phyloP scores from a whole-genome alignment of 2,888 invertebrate genomes.

The Pandemis heparana region DNA sequence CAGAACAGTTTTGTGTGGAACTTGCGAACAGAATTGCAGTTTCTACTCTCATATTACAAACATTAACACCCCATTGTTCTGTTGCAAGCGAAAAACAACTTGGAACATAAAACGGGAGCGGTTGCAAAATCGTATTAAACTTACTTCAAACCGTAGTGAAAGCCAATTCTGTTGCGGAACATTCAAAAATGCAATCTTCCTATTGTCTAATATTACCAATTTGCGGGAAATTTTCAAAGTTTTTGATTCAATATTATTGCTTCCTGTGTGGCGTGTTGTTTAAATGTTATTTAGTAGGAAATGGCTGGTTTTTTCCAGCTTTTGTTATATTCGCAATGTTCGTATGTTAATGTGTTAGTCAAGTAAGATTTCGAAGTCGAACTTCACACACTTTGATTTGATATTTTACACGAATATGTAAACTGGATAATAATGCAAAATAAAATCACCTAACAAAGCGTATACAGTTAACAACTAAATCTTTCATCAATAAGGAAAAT shows the following conservation, averaged over 20 bases:
- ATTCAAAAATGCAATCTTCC: conserved; percentile 42
- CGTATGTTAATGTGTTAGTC: no score
- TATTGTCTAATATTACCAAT: conserved; percentile 41
- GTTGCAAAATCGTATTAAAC: conserved; percentile 33
- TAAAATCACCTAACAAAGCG: no score
- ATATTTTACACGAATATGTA: no score
- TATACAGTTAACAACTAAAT: no score
- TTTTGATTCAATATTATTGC: conserved; percentile 14
- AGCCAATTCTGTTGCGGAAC: conserved; percentile 24
- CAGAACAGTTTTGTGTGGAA: neutral
- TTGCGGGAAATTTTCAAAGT: conserved; percentile 32
- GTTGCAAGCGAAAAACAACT: conserved; percentile 23
- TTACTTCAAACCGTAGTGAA: conserved; percentile 34
- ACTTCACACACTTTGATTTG: no score
- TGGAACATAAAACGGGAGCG: conserved; percentile 5
- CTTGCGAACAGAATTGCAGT: neutral
- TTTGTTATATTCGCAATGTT: no score
- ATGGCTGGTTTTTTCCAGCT: neutral
- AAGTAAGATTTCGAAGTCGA: no score
- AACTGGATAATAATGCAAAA: no score
- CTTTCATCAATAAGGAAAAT: no score
- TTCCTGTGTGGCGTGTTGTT: neutral
- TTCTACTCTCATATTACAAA: neutral
- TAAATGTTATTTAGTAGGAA: neutral
- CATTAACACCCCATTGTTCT: conserved; percentile 25